phyloP scores from a whole-genome alignment of 2,113 vertebrate genomes.

The Parus major region DNA sequence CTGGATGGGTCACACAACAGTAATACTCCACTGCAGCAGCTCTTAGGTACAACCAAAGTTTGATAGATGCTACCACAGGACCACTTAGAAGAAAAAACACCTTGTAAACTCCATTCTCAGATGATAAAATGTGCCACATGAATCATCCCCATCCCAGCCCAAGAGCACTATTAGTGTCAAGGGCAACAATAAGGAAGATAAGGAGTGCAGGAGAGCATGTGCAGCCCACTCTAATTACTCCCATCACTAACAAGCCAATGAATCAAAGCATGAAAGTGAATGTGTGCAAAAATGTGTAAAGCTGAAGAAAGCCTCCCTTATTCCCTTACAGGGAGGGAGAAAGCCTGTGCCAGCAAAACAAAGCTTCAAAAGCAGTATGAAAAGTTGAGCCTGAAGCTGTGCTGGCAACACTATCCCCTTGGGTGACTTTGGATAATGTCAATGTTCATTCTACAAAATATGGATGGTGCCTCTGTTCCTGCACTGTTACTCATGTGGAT shows the following conservation, averaged over 20 bases:
- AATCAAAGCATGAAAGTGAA: neutral
- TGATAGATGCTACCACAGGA: neutral
- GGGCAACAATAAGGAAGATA: slow-evolving; percentile 1
- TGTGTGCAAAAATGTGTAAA: neutral
- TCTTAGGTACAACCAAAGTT: neutral
- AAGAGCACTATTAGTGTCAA: slow-evolving; percentile 35
- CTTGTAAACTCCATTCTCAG: neutral
- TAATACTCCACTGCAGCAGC: neutral
- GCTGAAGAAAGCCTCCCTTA: neutral
- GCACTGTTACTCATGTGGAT: neutral
- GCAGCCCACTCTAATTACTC: neutral
- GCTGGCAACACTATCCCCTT: neutral
- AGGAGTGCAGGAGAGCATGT: neutral
- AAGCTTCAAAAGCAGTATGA: neutral
- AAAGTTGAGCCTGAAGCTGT: neutral
- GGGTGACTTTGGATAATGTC: neutral
- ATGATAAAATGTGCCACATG: neutral
- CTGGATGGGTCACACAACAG: neutral
- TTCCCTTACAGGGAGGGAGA: neutral
- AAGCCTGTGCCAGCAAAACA: neutral
- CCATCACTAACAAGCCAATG: neutral
- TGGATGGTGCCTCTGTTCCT: neutral
- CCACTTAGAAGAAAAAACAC: neutral
- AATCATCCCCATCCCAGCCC: neutral
- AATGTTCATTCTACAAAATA: neutral